These are phyloP conservation scores for Caranx melampygus DNA, from an alignment of 2,113 vertebrate genomes.

Conservation along the genomic window DNA sequence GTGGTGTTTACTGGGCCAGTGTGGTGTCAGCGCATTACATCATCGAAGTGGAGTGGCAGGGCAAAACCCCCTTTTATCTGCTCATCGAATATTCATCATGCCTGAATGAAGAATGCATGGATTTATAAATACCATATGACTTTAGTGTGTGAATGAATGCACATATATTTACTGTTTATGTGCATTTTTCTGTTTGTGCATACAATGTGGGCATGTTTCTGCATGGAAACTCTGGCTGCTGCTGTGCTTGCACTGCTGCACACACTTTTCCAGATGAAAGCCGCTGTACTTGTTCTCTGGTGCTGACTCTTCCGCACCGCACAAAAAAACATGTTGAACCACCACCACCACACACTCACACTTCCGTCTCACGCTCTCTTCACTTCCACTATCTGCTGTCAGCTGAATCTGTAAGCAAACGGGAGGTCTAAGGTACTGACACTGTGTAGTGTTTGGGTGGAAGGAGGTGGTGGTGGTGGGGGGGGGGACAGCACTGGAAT, in stretches of 20 bases:
- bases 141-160: constrained; percentile 23
- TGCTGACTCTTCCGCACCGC: constrained; percentile 43
- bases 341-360: constrained; percentile 33
- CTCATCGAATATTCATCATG: constrained; percentile 59
- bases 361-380: constrained; percentile 33
- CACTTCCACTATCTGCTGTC: constrained; percentile 35
- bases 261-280: constrained; percentile 60
- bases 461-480: not conserved
- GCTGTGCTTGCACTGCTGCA: not conserved
- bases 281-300: constrained; percentile 35
- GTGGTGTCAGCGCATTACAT: constrained; percentile 62
- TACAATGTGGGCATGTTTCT: not conserved
- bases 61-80: constrained; percentile 45
- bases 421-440: constrained; percentile 21
- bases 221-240: not conserved
- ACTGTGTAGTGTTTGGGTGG: constrained; percentile 1
- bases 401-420: constrained; percentile 38
- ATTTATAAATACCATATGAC: constrained; percentile 44
- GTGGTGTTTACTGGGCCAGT: constrained; percentile 14
- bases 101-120: constrained; percentile 33
- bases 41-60: constrained; percentile 31
- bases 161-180: not conserved
- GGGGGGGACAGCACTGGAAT: not conserved
- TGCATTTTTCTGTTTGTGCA: not conserved
- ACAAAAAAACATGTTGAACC: constrained; percentile 51